These are phyloP conservation scores for Beris chalybata DNA, from an alignment of 2,888 invertebrate species.

Conservation along the genomic window DNA sequence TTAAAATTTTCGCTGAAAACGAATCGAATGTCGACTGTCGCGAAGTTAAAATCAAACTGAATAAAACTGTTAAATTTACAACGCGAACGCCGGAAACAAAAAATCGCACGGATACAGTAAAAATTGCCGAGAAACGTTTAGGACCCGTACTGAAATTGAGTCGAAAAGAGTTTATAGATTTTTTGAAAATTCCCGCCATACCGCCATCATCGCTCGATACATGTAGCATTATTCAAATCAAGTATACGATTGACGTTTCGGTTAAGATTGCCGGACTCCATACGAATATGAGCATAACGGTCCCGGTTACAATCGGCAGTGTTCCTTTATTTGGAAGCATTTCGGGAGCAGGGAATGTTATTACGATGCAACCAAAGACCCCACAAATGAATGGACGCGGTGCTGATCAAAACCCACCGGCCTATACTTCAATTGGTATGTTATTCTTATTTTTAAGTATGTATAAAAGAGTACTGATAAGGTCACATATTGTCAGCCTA, in stretches of 20 bases:
- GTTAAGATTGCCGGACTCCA: constrained; percentile 63
- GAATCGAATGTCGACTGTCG: constrained; percentile 70
- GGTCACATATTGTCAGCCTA: no score
- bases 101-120: constrained; percentile 52
- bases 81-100: constrained; percentile 54
- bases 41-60: constrained; percentile 64
- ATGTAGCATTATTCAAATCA: constrained; percentile 72
- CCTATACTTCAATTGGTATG: constrained; percentile 53
- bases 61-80: constrained; percentile 62
- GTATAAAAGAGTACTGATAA: no score
- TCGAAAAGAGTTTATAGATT: constrained; percentile 66
- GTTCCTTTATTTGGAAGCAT: constrained; percentile 56
- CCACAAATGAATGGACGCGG: constrained; percentile 33
- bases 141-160: constrained; percentile 66
- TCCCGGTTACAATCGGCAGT: constrained; percentile 69
- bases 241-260: constrained; percentile 70
- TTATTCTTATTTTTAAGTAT: neutral
- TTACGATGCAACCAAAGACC: constrained; percentile 22
- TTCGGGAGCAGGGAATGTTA: constrained; percentile 14
- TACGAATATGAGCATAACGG: constrained; percentile 65
- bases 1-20: constrained; percentile 73
- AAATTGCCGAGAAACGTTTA: constrained; percentile 52
- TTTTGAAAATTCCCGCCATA: constrained; percentile 69
- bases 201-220: constrained; percentile 75
- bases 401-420: constrained; percentile 55